Base-by-base conservation (phyloP, 2,888 invertebrate species). In the Gymnoscelis rufifasciata region DNA sequence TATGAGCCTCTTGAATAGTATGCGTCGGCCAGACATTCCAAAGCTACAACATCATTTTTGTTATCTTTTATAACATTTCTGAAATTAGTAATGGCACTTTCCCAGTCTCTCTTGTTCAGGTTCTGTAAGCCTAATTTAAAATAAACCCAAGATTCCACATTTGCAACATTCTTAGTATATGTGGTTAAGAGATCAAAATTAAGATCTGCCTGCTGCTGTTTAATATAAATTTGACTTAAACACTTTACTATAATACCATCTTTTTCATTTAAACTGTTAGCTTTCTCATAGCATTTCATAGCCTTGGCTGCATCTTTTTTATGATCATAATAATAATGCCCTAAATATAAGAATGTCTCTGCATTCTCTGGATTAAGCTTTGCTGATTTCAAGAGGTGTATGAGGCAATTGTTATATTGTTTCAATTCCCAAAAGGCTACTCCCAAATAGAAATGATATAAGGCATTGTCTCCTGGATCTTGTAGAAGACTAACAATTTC, bases 21-120 rank as follows among this genome's bases (percentile, higher is more conserved):
- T 0, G 96, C 95, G 88, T 97, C 97, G 28, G 94, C 97, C 57
- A 98, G 83, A 56, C 95, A 93, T 79, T 97, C 97, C 94, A 96
- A 97, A 57, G 93, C 91, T 58, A 88, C 92, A 89, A 91, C 90
- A 77, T 96, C 93, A 52, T 87, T 88, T 7, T 92, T 89, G 68
- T 94, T 91, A 38, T 83, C 79, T 71, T 93, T 90, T 5, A 95
- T 90, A 35, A 93, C 93, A 69, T 89, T 90, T 61, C 95, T 92
- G 56, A 97, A 91, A 63, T 92, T 91, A 47, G 91, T 89, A 37
- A 97, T 93, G 10, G 97, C 95, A 64, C 92, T 91, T 55, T 91
- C 90, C 68, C 92, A 92, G 57, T 95, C 92, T 54, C 91, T 92
- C 58, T 91, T 90, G 60, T 92, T 92, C 53, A 95, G 87, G 73